Evolutionary conservation across 1,140 invertebrate genomes (phyloP), one percentile per base, ranked within the genome.

Genomic region (Drosophila sturtevanti): DNA sequence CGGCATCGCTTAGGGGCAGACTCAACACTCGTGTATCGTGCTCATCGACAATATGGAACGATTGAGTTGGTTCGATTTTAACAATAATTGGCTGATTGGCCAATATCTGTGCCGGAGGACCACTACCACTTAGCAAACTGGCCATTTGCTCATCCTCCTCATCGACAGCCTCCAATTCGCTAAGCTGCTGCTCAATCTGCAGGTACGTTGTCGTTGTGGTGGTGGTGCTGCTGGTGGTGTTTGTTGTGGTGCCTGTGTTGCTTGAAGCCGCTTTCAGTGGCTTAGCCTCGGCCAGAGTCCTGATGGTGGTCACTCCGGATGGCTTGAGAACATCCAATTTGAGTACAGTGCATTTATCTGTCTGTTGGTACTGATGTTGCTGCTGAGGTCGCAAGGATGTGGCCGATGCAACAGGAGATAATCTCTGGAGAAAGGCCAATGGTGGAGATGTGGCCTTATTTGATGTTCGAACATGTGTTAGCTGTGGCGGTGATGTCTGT

Each of bases 311-410:
- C 41, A 72, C 2, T 41, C 64, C 10, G 18, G 59, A 52, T 4
- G 61, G 67, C 34, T 80, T 80, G 51, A 86, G 11, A n/a, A 90
- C 84, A 65, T 90, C 89, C 72, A 91, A 70, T 61, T 91, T 91
- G 31, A 91, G 72, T 14, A 91, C 82, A 4, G 90, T 91, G 67
- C 90, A 91, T 59, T 91, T 91, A 68, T 91, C 90, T 22, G 90
- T 91, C 69, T 91, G 90, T 62, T 91, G 90, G 35, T 89, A 91
- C 22, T 91, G 90, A 63, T 91, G 86, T 52, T 91, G 90, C 58
- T 90, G 77, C 65, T 90, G 81, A 9, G 90, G 90, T 6, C 90
- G 78, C 48, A 75, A 7, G 6, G n/a, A 55, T 54, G 59, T 24
- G 58, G 72, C 68, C 68, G 38, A 4, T 58, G 31, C 12, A 58